Conservation (phyloP, 2,888 invertebrate species). For the Epiblema foenella region DNA sequence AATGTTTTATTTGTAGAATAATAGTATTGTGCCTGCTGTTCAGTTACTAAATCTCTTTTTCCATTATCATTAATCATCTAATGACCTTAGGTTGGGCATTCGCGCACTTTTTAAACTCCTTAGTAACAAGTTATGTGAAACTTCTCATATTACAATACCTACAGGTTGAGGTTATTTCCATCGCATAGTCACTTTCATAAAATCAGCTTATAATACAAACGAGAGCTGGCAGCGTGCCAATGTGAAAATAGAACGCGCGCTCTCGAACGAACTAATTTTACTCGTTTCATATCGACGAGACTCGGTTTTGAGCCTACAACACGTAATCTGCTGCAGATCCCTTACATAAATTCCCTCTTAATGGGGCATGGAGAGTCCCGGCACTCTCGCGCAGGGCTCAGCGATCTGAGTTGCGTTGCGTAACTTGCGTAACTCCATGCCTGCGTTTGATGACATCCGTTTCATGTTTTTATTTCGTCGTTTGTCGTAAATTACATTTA, state of each 20-base stretch:
- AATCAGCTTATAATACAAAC: slow-evolving; percentile 85
- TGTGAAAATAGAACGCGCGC: slow-evolving; percentile 78
- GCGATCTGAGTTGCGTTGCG: too few species aligned
- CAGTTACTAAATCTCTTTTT: slow-evolving; percentile 13
- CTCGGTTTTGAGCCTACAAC: slow-evolving; percentile 65
- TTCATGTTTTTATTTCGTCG: slow-evolving; percentile 11
- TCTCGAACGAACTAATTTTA: slow-evolving; percentile 82
- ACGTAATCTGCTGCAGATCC: slow-evolving; percentile 65
- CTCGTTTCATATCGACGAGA: slow-evolving; percentile 63
- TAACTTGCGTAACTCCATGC: slow-evolving; percentile 31
- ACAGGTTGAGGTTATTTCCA: slow-evolving; percentile 84
- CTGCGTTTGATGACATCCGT: slow-evolving; percentile 7
- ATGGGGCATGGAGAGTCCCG: slow-evolving; percentile 38
- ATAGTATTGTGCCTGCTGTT: slow-evolving; percentile 28
- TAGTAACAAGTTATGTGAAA: slow-evolving; percentile 58
- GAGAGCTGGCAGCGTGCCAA: slow-evolving; percentile 82
- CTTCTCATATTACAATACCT: slow-evolving; percentile 78
- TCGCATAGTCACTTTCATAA: slow-evolving; percentile 84
- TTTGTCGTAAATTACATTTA: slow-evolving; percentile 8
- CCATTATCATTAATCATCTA: not conserved
- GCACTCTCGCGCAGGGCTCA: slow-evolving; percentile 29
- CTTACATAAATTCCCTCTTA: slow-evolving; percentile 48
- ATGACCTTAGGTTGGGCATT: not conserved
- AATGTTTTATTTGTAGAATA: slow-evolving; percentile 50
- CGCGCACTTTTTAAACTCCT: slow-evolving; percentile 22